Evolutionary conservation across 2,888 invertebrate genomes (phyloP).

Genomic region (Dynastes grantii): DNA sequence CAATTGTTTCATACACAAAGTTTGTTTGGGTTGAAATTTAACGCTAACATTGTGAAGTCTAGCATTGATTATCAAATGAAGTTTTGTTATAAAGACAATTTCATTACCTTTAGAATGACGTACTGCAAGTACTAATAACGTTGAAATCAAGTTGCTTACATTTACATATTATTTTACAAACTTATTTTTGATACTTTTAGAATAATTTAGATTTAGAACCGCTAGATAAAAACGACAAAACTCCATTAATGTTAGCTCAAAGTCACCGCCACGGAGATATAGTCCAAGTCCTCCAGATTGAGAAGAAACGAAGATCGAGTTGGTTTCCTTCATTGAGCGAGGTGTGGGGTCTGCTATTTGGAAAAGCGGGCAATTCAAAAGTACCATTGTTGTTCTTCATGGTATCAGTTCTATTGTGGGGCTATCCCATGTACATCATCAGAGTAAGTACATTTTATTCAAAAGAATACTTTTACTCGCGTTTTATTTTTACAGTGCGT

Average conservation of each 20-base stretch:
- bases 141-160: too few relatives aligned
- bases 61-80: too few relatives aligned
- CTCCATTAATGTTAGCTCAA: conserved; percentile 90
- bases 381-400: conserved; percentile 90
- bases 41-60: too few relatives aligned
- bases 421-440: conserved; percentile 94
- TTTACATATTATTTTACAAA: too few relatives aligned
- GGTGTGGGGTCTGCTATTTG: conserved; percentile 91
- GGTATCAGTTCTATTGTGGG: conserved; percentile 90
- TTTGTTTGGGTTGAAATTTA: too few relatives aligned
- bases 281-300: conserved; percentile 85
- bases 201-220: conserved; percentile 91
- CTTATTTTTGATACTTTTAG: conserved; percentile 66
- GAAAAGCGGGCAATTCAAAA: conserved; percentile 93
- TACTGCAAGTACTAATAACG: too few relatives aligned
- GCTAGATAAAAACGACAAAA: conserved; percentile 93
- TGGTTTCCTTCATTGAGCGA: conserved; percentile 92
- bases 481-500: conserved; percentile 76
- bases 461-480: background rate
- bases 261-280: conserved; percentile 91
- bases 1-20: too few relatives aligned
- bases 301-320: conserved; percentile 86
- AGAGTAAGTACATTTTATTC: conserved; percentile 73
- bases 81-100: too few relatives aligned
- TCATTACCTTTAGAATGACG: too few relatives aligned